Evolutionary conservation across 35 echinoderm and acorn worm species (phyloP).

Genomic region (Hemicentrotus pulcherrimus): DNA sequence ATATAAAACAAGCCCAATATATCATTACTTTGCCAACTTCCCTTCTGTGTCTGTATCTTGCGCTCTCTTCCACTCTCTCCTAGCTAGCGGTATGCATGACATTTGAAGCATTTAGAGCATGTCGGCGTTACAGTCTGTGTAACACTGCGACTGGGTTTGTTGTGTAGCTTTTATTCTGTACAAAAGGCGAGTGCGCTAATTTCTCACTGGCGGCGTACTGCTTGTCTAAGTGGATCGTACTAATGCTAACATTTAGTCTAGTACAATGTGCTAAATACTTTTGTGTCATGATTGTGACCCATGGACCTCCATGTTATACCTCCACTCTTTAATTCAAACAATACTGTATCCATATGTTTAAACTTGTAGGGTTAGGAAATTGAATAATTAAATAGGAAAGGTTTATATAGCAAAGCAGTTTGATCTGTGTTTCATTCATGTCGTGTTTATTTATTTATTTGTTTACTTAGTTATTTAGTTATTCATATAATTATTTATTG

Average conservation of each 20-base stretch:
- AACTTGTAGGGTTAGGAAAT: background rate
- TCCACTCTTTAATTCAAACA: no score
- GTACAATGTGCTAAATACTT: constrained; percentile 2
- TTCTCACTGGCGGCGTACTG: background rate
- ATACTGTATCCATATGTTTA: background rate
- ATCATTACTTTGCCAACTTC: background rate
- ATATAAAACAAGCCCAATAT: background rate
- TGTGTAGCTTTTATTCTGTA: background rate
- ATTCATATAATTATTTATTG: no score
- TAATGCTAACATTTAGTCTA: constrained; percentile 5
- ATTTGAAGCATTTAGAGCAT: constrained; percentile 12
- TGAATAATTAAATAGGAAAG: no score
- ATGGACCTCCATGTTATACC: background rate
- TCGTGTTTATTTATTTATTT: no score
- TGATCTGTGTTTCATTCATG: no score
- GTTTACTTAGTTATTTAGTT: no score
- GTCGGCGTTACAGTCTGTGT: background rate
- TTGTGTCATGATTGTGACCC: background rate
- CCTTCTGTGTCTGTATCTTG: background rate
- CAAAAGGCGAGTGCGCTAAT: background rate
- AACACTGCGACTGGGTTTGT: background rate
- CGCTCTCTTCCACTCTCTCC: background rate
- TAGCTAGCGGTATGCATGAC: background rate
- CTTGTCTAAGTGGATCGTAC: background rate
- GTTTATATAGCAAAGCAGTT: background rate